Base-by-base conservation (phyloP, 2,888 invertebrate species). In the Apotomis capreana region DNA sequence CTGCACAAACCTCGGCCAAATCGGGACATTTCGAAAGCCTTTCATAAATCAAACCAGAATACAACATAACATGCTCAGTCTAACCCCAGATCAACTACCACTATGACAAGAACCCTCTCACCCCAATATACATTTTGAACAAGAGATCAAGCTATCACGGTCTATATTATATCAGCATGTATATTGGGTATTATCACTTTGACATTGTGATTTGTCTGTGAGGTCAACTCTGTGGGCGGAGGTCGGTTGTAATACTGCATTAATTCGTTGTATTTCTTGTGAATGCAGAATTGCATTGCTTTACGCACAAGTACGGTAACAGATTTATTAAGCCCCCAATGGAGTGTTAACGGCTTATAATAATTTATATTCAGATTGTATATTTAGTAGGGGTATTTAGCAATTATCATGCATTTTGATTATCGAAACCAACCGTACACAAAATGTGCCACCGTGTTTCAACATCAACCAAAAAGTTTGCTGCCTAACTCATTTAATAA, bases 141-240 rank as follows among this genome's bases (percentile, higher is more conserved):
- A 13, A 36, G 26, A 64, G 58, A n/a, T 49, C 71, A 62, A 51
- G 26, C 9, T 9, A 15, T 4, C n/a, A 0, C 63, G 63, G 63
- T 58, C 36, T 40, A 69, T 44, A 69, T 69, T 69, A 69, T 54
- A 44, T 65, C 55, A 49, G 5, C n/a, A 13, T 62, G 52, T 13
- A 59, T 59, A 40, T 52, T 58, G 54, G 26, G 70, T 59, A 67
- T 36, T 68, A 61, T 71, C 71, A 71, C 67, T 67, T 58, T 68
- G 68, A 72, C 71, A 63, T 72, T 68, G 71, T 68, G 68, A 72
- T 72, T 72, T 68, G 71, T 72, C 62, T 62, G 57, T n/a, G 5
- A 15, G 68, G 71, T 72, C 68, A 58, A 55, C n/a, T 10, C 51
- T 61, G 71, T 72, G 68, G 71, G 71, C 26, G 55, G 40, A 51